Evolutionary conservation across 1,140 invertebrate species (phyloP).

Genomic region (Lithobius niger): DNA sequence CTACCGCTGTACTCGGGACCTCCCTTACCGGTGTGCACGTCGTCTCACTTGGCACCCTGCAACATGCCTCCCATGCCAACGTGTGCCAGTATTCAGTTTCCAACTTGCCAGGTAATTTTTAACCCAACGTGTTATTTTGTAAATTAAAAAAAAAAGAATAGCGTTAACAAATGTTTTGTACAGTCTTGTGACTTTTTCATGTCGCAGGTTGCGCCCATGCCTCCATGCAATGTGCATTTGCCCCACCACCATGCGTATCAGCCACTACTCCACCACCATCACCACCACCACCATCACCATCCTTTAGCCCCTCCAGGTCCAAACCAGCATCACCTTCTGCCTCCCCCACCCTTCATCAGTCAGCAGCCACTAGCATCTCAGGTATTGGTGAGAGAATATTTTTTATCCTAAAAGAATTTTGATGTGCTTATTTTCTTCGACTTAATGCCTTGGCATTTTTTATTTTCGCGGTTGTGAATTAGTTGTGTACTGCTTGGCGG

Average conservation of each 20-base stretch:
- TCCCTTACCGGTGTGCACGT: constrained; percentile 27
- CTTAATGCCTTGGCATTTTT: no score
- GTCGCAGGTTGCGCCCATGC: constrained; percentile 21
- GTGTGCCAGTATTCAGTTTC: constrained; percentile 30
- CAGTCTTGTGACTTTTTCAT: constrained; percentile 23
- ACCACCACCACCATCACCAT: constrained; percentile 29
- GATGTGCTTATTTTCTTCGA: no score
- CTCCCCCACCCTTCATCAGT: background rate
- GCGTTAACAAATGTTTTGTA: no score
- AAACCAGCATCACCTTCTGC: constrained; percentile 5
- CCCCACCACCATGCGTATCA: constrained; percentile 28
- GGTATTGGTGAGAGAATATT: constrained; percentile 4
- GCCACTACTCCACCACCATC: constrained; percentile 34
- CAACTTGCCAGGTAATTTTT: constrained; percentile 31
- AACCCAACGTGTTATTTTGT: constrained; percentile 15
- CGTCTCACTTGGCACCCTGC: constrained; percentile 21
- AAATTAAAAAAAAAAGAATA: no score
- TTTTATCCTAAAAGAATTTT: no score
- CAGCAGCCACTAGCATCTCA: constrained; percentile 5
- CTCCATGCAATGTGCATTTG: constrained; percentile 32
- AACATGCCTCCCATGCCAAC: constrained; percentile 11
- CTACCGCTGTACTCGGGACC: constrained; percentile 14
- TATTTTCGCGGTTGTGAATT: no score
- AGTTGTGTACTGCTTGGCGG: no score
- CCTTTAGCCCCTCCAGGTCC: background rate